A percentile compares a stretch with the other conserved stretches of the same genome.
Evolutionary conservation across 2,888 invertebrate species (phyloP).

Genomic region (Callosobruchus maculatus): DNA sequence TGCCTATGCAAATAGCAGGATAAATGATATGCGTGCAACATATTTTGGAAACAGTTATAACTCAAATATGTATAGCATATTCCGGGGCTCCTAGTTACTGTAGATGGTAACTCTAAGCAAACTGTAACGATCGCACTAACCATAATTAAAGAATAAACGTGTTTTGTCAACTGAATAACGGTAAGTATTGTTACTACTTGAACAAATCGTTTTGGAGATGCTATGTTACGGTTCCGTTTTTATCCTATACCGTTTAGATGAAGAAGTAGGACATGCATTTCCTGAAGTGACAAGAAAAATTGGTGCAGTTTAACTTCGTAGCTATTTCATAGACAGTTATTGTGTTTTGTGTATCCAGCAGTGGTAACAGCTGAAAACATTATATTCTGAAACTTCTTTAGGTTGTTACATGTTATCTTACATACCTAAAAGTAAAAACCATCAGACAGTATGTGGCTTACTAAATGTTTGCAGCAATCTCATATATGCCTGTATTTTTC

Average conservation of each 20-base stretch:
- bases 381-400: too few relatives aligned
- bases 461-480: too few relatives aligned
- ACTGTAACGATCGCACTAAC: background rate
- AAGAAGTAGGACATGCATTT: background rate
- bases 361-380: too few relatives aligned
- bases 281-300: background rate
- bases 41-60: background rate
- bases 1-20: too few relatives aligned
- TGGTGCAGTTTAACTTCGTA: background rate
- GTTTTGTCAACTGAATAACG: background rate
- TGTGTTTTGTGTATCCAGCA: background rate
- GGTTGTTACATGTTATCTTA: too few relatives aligned
- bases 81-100: background rate
- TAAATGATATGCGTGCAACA: background rate
- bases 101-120: background rate
- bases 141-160: background rate
- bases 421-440: too few relatives aligned
- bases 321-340: background rate
- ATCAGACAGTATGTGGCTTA: too few relatives aligned
- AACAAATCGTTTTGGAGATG: background rate
- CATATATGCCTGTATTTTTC: too few relatives aligned
- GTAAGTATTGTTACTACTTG: background rate
- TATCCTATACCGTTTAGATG: background rate
- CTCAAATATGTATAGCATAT: background rate
- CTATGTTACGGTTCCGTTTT: background rate